Evolutionary conservation across 2,888 invertebrate genomes (phyloP), one percentile per base, ranked within the genome.

Genomic region (Pollenia griseotomentosa): DNA sequence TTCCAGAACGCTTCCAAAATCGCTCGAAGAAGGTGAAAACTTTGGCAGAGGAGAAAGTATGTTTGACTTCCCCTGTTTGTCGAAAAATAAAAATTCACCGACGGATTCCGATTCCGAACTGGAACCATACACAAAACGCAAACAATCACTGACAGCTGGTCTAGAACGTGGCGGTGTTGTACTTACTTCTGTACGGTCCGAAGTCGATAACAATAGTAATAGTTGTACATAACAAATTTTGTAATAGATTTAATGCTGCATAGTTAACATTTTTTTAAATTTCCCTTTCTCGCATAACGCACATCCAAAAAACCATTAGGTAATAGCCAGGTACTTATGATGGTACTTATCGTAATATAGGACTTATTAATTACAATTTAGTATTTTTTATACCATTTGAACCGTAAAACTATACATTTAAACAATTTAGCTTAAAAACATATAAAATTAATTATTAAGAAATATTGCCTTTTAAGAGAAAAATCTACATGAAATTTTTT

Each of bases 1-100:
- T 80, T 77, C 3, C 53, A 93, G 94, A 89, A 93, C 94, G 23
- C 92, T 95, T 57, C 95, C 95, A 8, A 94, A 95, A 23, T 95
- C 95, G 1, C 91, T 95, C 33, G 93, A 94, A 89, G 95, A 95
- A 89, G 95, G 95, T 1, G 95, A 95, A 91, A 90, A 93, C 40
- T 95, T 95, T 90, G 95, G 95, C 42, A 94, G 94, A 90, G 94
- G 94, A 57, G 95, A 95, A 90, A 91, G 92, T 55, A 91, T 94
- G 88, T 94, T 94, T 88, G 94, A 95, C 82, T 95, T 95, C 90
- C 93, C 93, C 7, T 93, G 93, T 63, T 87, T 92, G 16, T 89
- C 92, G 16, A 90, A 89, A 68, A 89, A 89, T 51, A 87, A 89
- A 71, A 90, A 91, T 23, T 87, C 89, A 57, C 88, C 90, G 65